phyloP scores from a whole-genome alignment of 2,797 vertebrate genomes.

The Channa striata region DNA sequence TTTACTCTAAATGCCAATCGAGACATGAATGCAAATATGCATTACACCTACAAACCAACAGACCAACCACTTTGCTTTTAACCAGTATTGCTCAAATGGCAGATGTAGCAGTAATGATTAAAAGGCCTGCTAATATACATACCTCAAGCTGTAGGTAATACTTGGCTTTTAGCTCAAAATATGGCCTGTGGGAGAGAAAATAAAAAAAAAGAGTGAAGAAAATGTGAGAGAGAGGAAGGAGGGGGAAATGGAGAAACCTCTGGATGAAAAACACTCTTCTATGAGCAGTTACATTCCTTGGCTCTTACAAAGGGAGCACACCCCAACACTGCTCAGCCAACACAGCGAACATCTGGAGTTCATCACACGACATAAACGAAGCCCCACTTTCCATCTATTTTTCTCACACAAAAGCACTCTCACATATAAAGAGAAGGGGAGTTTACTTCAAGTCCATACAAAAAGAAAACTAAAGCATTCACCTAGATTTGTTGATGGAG shows the following conservation, averaged over 20 bases:
- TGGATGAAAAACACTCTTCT: conserved; percentile 65
- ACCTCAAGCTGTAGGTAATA: conserved; percentile 98
- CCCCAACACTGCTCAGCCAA: conserved; percentile 53
- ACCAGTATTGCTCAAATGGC: neutral
- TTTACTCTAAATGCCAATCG: too few relatives aligned
- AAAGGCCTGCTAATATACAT: conserved; percentile 46
- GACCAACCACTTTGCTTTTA: too few relatives aligned
- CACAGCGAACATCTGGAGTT: conserved; percentile 76
- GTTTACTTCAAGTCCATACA: neutral
- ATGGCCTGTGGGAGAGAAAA: conserved; percentile 87
- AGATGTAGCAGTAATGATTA: neutral
- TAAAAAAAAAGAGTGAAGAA: conserved; percentile 1
- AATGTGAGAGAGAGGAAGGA: conserved; percentile 29
- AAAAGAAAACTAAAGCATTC: conserved; percentile 47
- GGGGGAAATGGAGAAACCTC: conserved; percentile 38
- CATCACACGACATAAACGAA: conserved; percentile 60
- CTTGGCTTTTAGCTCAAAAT: conserved; percentile 97
- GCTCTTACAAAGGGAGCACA: conserved; percentile 59
- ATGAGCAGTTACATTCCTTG: conserved; percentile 75
- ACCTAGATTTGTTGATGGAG: conserved; percentile 97
- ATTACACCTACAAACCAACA: neutral
- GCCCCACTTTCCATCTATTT: conserved; percentile 17
- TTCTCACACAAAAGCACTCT: conserved; percentile 11
- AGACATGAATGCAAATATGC: neutral
- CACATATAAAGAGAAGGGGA: conserved; percentile 11